Evolutionary conservation across 2,797 vertebrate genomes (phyloP), one percentile per base, ranked within the genome.

Genomic region (Danio albolineatus): DNA sequence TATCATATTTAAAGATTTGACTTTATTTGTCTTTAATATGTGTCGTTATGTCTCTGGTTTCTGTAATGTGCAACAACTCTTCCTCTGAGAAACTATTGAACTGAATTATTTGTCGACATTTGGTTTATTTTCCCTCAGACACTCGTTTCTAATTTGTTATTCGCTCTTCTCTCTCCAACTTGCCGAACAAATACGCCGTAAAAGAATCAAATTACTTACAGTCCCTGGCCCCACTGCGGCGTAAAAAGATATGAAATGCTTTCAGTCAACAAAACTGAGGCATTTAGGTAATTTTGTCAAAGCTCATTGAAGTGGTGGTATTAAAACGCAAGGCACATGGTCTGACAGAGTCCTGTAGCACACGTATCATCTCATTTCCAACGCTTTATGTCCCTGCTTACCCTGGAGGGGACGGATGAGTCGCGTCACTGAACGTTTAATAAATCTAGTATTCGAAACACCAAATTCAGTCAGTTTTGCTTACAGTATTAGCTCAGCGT

Each of bases 141-240:
- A 14, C 62, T 57, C 41, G 10, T 76, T 76, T 8, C 12, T 41
- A 59, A 70, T 60, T 71, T 53, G 14, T 43, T 38, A 17, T 57
- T 76, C 13, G 36, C 36, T 39, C 17, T 19, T 78, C 17, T 69
- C 3, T 1, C 54, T 67, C 51, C 8, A 46, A 49, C 65, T 8
- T 3, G 9, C 4, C 0, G 6, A 70, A 78, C 43, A 66, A 76
- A 76, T 7, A 36, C 1, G 28, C 21, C 43, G 59, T 78, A 48
- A 78, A 69, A 36, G 7, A 57, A 57, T 77, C 7, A 14, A 60
- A 78, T 78, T 60, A 81, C 51, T 67, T 67, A 74, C 41, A 13
- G 46, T 57, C 51, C 19, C 41, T 12, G 7, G 44, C 21, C 21
- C 69, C 28, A 59, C 44, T 17, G 53, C 61, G 75, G 28, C 36